Base-by-base conservation (phyloP, 1,140 invertebrate genomes). In the Augochlora pura region DNA sequence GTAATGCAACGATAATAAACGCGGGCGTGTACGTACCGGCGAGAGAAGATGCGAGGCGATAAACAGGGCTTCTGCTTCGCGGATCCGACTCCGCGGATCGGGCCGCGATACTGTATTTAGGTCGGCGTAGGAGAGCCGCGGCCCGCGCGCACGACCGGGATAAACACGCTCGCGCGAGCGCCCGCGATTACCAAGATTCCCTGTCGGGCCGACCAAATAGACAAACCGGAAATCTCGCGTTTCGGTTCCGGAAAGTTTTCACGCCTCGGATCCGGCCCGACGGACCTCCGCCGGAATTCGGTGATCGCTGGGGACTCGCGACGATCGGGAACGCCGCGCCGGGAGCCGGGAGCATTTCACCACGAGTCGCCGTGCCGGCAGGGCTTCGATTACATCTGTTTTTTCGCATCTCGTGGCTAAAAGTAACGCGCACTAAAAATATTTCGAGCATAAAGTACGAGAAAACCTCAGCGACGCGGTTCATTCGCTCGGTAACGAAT, bases 341-440 rank as follows among this genome's bases (percentile, higher is more conserved):
- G 1, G n/a, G n/a, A n/a, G n/a, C n/a, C n/a, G n/a, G n/a, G n/a
- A n/a, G n/a, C n/a, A n/a, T 3, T 46, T 14, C 42, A 3, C 42
- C 42, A 12, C 42, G 42, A 46, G 14, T 46, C 42, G 42, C 42
- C 54, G 27, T 38, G n/a, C 21, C 16, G 62, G 46, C 10, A 12
- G n/a, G 52, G 52, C 6, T 7, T 39, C 70, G 72, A 73, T 80
- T 63, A 38, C 27, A 21, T 63, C 60, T 54, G 27, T 68, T 39
- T 67, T 73, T 77, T 77, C 70, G 73, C 38, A 10, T 59, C 64
- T 69, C 71, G 71, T 84, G 42, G 83, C 88, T 89, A 90, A 90
- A 90, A 90, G 88, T 83, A 85, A 77, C 80, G 66, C 57, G 64
- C 70, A 86, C 90, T 91, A 91, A 90, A 91, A 91, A 91, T 91